Evolutionary conservation across 2,888 invertebrate species (phyloP), one percentile per base, ranked within the genome.

Genomic region (Limnephilus auricula): DNA sequence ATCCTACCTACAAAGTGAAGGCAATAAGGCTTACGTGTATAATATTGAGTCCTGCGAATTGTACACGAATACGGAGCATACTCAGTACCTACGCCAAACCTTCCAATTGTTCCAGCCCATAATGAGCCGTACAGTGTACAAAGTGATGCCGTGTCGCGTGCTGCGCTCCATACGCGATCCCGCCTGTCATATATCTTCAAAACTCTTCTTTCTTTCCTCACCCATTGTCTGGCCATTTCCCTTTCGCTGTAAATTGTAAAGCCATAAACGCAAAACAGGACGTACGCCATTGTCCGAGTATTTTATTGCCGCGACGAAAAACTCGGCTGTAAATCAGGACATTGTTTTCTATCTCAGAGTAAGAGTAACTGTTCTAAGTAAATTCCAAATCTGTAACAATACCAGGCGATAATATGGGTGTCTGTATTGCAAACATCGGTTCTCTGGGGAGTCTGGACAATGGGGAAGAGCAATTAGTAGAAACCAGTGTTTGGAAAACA

Each of bases 231-330:
- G 30, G 37, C 40, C 80, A 80, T 86, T 90, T 91, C 91, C 91
- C 89, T 91, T 91, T 91, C 89, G 89, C 78, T 40, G 85, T n/a
- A 91, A 91, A 91, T 86, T 91, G 91, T 91, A 89, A 91, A 91
- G 89, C 89, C 50, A 91, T 91, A 82, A 91, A 90, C 83, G 45
- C 34, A 25, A 89, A 34, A 91, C 89, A 91, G 79, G 85, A 91
- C 90, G 65, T 40, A 45, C 25, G 45, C 40, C 65, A 37, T 89
- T 89, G 83, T 91, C 87, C 37, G 89, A 89, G 78, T 84, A 45
- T 79, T 91, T 91, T 91, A 91, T 79, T 90, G 37, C 91, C 83
- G 82, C 87, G 82, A 34, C 90, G 34, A 89, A 90, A 88, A 92
- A 79, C 65, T 91, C 82, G 78, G 91, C 79, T 84, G 91, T 91